Percentiles rank a stretch among this genome's conserved stretches.
These are phyloP conservation scores for Hyaena hyaena DNA, from an alignment of 2,113 vertebrate genomes.

Conservation along the genomic window DNA sequence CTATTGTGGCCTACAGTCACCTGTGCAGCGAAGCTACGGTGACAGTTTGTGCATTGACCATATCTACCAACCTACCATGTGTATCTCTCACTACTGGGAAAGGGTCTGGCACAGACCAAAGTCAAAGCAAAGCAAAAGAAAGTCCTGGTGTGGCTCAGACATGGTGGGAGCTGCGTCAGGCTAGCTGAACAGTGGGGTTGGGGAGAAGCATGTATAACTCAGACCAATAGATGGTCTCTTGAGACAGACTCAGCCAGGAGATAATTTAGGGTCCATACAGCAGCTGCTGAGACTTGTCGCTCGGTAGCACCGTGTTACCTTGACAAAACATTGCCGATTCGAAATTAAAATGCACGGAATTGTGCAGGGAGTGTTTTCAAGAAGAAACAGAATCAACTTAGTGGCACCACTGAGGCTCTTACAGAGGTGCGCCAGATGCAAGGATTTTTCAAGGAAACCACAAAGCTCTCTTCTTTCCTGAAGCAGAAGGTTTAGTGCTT, in stretches of 20 bases:
- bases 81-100: not conserved
- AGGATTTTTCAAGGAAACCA: constrained; percentile 59
- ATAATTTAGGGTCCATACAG: not conserved
- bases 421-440: constrained; percentile 62
- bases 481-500: constrained; percentile 30
- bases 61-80: not conserved
- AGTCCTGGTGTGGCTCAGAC: not conserved
- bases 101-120: not conserved
- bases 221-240: not conserved
- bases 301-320: constrained; percentile 3
- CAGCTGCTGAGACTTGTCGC: constrained; percentile 10
- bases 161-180: not conserved
- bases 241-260: constrained; percentile 29
- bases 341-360: constrained; percentile 71
- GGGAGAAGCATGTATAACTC: not conserved
- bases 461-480: constrained; percentile 44
- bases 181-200: not conserved
- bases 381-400: constrained; percentile 72
- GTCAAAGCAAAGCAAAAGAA: not conserved
- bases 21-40: not conserved
- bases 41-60: not conserved
- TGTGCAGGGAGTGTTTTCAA: constrained; percentile 56
- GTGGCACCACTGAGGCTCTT: constrained; percentile 63
- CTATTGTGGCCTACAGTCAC: not conserved
- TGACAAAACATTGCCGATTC: constrained; percentile 70